Base-by-base conservation (phyloP, 2,888 invertebrate species). In the Neria commutata region DNA sequence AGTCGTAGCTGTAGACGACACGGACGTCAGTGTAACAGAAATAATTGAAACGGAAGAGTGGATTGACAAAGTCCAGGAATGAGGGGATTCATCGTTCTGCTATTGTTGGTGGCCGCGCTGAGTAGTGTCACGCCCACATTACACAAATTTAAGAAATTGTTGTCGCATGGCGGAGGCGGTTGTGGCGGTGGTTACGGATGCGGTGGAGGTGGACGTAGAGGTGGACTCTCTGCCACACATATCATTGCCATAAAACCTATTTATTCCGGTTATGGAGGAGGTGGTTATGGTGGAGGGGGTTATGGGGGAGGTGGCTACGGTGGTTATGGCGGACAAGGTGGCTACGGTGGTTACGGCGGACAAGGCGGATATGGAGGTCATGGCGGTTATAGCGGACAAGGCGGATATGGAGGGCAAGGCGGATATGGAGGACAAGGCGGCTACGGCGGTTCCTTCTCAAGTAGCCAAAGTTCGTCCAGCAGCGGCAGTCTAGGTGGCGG, bases 101-200 rank as follows among this genome's bases (percentile, higher is more conserved):
- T 64, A n/a, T 19, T 63, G 5, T n/a, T 61, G 50, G 16, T 61
- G 51, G 61, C 56, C 21, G 10, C 10, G 11, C 29, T 60, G 10
- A 40, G 49, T n/a, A 54, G 52, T 40, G 65, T 58, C 37, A 45
- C 61, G 51, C 61, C 65, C 24, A 61, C 59, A 5, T 51, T 59
- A 6, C 61, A 63, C 37, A 62, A 59, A n/a, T 42, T 63, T n/a
- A 64, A 62, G 56, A 62, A 64, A 10, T 16, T 47, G 11, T 34
- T 62, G 34, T 34, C 62, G 33, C 50, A 58, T 6, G 61, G 60
- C 14, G 48, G 24, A 8, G 26, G 14, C 16, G 14, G n/a, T 21
- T 60, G 64, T 17, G 42, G 42, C 4, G 4, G n/a, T 37, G 37
- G 37, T 14, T 8, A n/a, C 6, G 37, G 37, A 37, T 8, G 37